Conservation (phyloP, 2,888 invertebrate genomes). For the Tyria jacobaeae region DNA sequence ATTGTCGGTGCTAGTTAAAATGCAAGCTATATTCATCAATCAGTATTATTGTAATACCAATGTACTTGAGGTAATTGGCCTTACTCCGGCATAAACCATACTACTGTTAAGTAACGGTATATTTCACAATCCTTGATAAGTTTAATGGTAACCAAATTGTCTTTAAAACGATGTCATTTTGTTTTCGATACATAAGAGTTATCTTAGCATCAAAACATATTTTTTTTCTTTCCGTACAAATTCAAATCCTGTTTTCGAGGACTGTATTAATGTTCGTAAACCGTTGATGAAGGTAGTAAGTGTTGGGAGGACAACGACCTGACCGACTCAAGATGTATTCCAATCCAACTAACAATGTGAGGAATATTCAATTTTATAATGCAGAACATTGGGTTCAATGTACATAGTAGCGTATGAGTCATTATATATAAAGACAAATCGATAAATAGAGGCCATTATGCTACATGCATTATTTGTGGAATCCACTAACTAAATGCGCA, state of each 20-base stretch:
- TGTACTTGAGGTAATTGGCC: constrained; percentile 45
- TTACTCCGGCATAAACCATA: constrained; percentile 31
- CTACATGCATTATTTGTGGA: constrained; percentile 32
- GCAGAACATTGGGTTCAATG: constrained; percentile 72
- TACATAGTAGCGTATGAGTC: constrained; percentile 67
- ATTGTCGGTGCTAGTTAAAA: constrained; percentile 15
- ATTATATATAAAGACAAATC: constrained; percentile 71
- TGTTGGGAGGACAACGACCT: constrained; percentile 82
- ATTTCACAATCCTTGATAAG: constrained; percentile 40
- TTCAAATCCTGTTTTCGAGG: constrained; percentile 79
- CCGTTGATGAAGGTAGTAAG: constrained; percentile 81
- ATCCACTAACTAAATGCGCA: constrained; percentile 28
- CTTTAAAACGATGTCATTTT: constrained; percentile 26
- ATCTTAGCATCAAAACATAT: constrained; percentile 31
- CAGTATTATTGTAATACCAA: constrained; percentile 20
- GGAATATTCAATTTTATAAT: constrained; percentile 78
- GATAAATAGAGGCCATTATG: constrained; percentile 55
- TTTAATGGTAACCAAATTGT: constrained; percentile 39
- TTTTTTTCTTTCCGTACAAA: constrained; percentile 47
- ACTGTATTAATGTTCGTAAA: constrained; percentile 77
- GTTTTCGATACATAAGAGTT: constrained; percentile 34
- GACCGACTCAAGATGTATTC: constrained; percentile 78
- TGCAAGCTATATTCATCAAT: constrained; percentile 9
- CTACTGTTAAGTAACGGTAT: constrained; percentile 45
- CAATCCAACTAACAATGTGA: constrained; percentile 74